Conservation (phyloP, 1,140 invertebrate genomes). For the Solenopsis invicta region DNA sequence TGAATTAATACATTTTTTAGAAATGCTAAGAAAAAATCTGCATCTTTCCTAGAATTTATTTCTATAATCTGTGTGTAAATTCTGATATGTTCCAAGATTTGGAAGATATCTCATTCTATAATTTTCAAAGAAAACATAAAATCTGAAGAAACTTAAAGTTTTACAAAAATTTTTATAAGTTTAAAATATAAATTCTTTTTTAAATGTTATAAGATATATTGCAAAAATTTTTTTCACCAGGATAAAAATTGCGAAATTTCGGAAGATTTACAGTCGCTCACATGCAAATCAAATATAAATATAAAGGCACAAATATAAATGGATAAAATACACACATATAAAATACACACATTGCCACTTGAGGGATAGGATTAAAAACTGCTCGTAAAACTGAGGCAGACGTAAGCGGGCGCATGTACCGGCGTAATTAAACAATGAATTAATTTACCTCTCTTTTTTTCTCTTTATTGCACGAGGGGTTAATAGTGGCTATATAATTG, state of each 20-base stretch:
- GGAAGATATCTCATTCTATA: too few species aligned
- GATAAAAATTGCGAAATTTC: not conserved
- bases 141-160: too few species aligned
- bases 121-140: too few species aligned
- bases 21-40: too few species aligned
- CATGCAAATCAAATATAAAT: slow-evolving; percentile 58
- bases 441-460: slow-evolving; percentile 67
- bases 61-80: too few species aligned
- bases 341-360: slow-evolving; percentile 26
- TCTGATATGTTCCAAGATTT: too few species aligned
- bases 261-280: slow-evolving; percentile 27
- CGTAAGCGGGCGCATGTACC: slow-evolving; percentile 61
- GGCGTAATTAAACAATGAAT: slow-evolving; percentile 33
- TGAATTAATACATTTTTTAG: too few species aligned
- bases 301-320: slow-evolving; percentile 9
- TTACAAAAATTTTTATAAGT: too few species aligned
- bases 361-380: slow-evolving; percentile 76
- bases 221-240: too few species aligned
- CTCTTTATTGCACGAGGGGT: slow-evolving; percentile 52
- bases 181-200: too few species aligned
- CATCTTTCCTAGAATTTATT: too few species aligned
- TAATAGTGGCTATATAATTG: slow-evolving; percentile 68
- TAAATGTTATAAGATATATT: too few species aligned
- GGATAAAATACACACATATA: slow-evolving; percentile 36
- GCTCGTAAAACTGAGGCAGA: slow-evolving; percentile 78